A percentile compares a stretch with the other conserved stretches of the same genome.
Conservation (phyloP, 2,797 vertebrate species). For the Amazonetta brasiliensis region DNA sequence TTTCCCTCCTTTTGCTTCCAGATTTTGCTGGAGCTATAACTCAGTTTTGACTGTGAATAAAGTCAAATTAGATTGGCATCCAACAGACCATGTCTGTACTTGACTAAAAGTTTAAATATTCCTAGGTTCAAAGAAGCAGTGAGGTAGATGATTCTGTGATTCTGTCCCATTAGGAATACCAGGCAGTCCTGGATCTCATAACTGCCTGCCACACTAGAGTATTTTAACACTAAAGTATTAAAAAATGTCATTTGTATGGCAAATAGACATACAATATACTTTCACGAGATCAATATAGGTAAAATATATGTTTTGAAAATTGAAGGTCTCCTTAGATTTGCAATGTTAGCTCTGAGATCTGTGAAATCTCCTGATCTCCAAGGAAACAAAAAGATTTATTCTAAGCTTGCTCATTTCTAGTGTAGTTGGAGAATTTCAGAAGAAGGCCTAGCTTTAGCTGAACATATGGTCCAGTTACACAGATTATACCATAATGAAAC, state of each 20-base stretch:
- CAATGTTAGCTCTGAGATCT: not conserved
- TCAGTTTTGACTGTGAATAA: not conserved
- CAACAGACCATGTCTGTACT: not conserved
- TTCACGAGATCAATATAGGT: not conserved
- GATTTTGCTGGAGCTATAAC: not conserved
- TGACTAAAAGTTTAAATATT: not conserved
- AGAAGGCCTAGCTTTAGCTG: constrained; percentile 8
- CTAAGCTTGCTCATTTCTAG: not conserved
- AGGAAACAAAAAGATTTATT: not conserved
- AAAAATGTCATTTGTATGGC: not conserved
- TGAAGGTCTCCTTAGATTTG: not conserved
- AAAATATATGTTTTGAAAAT: not conserved
- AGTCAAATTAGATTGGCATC: not conserved
- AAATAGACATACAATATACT: not conserved
- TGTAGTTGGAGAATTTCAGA: not conserved
- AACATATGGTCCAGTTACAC: constrained; percentile 41
- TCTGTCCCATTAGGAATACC: not conserved
- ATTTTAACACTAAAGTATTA: not conserved
- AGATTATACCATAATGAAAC: constrained; percentile 29
- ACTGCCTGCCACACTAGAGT: not conserved
- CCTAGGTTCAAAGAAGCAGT: not conserved
- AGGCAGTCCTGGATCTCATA: not conserved
- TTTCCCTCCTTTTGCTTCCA: not conserved
- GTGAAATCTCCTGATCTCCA: not conserved
- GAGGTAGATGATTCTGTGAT: not conserved